Percentiles rank a stretch among this genome's conserved stretches.
Conservation (phyloP, 2,888 invertebrate genomes). For the Nowickia ferox region DNA sequence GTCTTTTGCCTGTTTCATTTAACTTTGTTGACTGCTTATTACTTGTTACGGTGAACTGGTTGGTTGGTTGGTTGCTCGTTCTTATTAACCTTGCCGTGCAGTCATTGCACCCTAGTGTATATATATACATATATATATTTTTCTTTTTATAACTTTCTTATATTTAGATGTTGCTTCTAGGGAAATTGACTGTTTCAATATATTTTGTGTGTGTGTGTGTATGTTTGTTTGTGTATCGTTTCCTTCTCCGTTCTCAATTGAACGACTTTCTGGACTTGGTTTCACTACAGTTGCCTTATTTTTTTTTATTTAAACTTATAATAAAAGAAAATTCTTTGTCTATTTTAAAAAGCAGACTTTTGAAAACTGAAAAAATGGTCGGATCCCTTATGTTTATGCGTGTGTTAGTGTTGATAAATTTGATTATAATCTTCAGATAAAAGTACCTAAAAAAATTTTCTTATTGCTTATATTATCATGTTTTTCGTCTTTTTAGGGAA, state of each 20-base stretch:
- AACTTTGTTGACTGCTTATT: slow-evolving; percentile 27
- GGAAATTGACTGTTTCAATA: slow-evolving; percentile 8
- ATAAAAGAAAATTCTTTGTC: slow-evolving; percentile 24
- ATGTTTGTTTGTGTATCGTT: not conserved
- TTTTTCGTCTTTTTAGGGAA: too few relatives aligned
- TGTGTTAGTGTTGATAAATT: slow-evolving; percentile 28
- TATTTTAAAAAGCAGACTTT: not conserved
- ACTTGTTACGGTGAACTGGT: slow-evolving; percentile 9
- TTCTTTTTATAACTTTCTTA: slow-evolving; percentile 41
- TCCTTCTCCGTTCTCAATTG: slow-evolving; percentile 29
- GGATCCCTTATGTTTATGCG: not conserved
- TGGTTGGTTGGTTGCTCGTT: slow-evolving; percentile 35
- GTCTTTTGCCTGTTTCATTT: not conserved
- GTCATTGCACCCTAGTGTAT: slow-evolving; percentile 78
- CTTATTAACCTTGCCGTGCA: slow-evolving; percentile 72
- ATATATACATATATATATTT: slow-evolving; percentile 34
- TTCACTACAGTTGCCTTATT: not conserved
- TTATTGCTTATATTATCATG: too few relatives aligned
- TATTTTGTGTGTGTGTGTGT: slow-evolving; percentile 1
- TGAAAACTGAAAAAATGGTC: slow-evolving; percentile 16
- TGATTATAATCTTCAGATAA: slow-evolving; percentile 10
- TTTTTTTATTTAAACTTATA: slow-evolving; percentile 11
- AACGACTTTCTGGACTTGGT: slow-evolving; percentile 4
- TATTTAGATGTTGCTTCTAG: slow-evolving; percentile 32
- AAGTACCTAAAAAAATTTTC: not conserved